These are phyloP conservation scores for Nemotelus nigrinus DNA, from an alignment of 2,888 invertebrate species.

Conservation along the genomic window DNA sequence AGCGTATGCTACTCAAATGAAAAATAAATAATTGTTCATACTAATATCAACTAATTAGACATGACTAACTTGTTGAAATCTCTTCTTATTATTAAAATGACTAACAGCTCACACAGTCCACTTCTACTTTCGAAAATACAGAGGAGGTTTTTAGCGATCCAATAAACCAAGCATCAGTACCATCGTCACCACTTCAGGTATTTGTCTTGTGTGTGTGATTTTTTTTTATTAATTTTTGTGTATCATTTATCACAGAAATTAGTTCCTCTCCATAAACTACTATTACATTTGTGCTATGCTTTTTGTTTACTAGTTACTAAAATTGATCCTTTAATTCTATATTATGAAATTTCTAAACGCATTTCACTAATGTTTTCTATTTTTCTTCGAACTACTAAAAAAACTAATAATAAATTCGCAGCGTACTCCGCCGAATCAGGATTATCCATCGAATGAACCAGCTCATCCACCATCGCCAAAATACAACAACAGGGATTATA, in stretches of 20 bases:
- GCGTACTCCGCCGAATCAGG: conserved; percentile 55
- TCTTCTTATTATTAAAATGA: conserved; percentile 48
- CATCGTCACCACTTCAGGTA: conserved; percentile 63
- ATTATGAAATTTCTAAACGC: not conserved
- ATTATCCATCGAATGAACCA: conserved; percentile 58
- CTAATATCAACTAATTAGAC: conserved; percentile 15
- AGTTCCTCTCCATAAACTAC: not conserved
- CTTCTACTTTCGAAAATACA: conserved; percentile 64
- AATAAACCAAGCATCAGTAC: conserved; percentile 57
- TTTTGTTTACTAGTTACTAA: conserved; percentile 21
- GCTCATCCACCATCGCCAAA: conserved; percentile 63
- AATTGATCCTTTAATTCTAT: conserved; percentile 32
- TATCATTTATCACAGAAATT: conserved; percentile 12
- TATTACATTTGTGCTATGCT: not conserved
- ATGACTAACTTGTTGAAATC: conserved; percentile 31
- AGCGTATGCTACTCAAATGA: too few relatives aligned
- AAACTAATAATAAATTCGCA: conserved; percentile 49
- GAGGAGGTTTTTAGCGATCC: conserved; percentile 59
- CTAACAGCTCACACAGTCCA: conserved; percentile 58
- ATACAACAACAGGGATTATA: conserved; percentile 61
- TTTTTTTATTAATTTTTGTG: not conserved
- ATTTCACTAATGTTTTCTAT: not conserved
- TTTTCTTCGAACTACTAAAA: not conserved
- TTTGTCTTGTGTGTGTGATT: conserved; percentile 40
- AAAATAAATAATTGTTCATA: conserved; percentile 18